Evolutionary conservation across 2,113 vertebrate genomes (phyloP).

Genomic region (Proteles cristata): DNA sequence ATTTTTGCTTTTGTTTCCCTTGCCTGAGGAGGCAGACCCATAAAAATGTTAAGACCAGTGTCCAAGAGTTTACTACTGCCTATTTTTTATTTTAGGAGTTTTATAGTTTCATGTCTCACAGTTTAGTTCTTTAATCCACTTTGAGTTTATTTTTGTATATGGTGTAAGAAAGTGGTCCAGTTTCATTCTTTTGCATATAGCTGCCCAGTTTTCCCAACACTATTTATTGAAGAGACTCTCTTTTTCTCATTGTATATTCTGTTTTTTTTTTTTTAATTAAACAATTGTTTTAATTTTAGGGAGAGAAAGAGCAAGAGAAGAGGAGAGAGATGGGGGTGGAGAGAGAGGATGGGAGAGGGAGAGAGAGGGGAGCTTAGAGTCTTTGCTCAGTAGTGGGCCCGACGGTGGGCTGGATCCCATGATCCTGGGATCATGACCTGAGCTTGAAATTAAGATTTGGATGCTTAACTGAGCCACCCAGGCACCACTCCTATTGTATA

Average conservation of each 20-base stretch:
- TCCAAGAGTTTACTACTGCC: background rate
- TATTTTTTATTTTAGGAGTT: background rate
- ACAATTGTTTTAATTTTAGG: too few species aligned
- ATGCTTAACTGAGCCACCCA: too few species aligned
- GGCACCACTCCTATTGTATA: too few species aligned
- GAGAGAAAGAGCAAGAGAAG: too few species aligned
- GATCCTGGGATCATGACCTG: too few species aligned
- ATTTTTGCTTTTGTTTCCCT: background rate
- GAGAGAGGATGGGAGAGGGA: too few species aligned
- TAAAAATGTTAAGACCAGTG: background rate
- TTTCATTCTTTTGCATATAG: background rate
- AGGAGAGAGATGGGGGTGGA: too few species aligned
- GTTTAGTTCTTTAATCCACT: background rate
- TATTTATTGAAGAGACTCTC: background rate
- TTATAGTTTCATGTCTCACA: background rate
- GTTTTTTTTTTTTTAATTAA: too few species aligned
- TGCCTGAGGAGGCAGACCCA: background rate
- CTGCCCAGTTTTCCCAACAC: background rate
- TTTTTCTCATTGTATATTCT: background rate
- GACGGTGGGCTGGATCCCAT: too few species aligned
- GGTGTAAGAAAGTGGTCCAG: background rate
- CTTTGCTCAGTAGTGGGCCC: too few species aligned
- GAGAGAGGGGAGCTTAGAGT: too few species aligned
- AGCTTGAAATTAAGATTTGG: too few species aligned
- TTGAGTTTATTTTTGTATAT: background rate